Conservation (phyloP, 1,140 invertebrate genomes). For the Bicyclus anynana region DNA sequence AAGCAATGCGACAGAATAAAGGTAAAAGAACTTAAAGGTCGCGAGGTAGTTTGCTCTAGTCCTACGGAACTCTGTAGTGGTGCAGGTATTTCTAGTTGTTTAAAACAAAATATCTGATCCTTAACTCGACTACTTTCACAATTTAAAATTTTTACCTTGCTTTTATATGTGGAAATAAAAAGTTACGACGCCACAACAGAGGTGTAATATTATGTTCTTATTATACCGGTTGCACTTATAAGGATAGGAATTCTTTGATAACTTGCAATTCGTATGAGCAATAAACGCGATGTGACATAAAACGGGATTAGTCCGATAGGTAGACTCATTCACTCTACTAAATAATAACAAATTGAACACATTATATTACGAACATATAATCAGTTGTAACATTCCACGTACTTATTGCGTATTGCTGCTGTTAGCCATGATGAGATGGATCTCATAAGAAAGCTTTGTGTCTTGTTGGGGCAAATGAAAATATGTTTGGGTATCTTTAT, state of each 20-base stretch:
- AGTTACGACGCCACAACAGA: constrained; percentile 10
- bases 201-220: constrained; percentile 14
- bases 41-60: too few species aligned
- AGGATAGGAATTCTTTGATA: constrained; percentile 14
- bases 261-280: constrained; percentile 6
- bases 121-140: constrained; percentile 16
- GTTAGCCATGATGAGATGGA: too few species aligned
- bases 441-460: too few species aligned
- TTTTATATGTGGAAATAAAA: constrained; percentile 18
- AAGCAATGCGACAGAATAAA: too few species aligned
- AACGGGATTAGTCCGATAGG: constrained; percentile 17
- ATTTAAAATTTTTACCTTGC: constrained; percentile 4
- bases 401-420: too few species aligned
- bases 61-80: too few species aligned
- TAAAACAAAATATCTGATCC: constrained; percentile 10
- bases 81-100: too few species aligned
- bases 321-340: background rate
- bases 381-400: too few species aligned
- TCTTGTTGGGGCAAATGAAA: too few species aligned
- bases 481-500: too few species aligned
- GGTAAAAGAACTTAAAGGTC: too few species aligned
- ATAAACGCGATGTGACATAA: constrained; percentile 16
- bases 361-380: background rate
- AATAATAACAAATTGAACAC: background rate
- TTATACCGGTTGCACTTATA: constrained; percentile 15